Percentiles rank a stretch among this genome's conserved stretches.
Evolutionary conservation across 1,140 invertebrate genomes (phyloP).

Genomic region (Drosophila erecta): DNA sequence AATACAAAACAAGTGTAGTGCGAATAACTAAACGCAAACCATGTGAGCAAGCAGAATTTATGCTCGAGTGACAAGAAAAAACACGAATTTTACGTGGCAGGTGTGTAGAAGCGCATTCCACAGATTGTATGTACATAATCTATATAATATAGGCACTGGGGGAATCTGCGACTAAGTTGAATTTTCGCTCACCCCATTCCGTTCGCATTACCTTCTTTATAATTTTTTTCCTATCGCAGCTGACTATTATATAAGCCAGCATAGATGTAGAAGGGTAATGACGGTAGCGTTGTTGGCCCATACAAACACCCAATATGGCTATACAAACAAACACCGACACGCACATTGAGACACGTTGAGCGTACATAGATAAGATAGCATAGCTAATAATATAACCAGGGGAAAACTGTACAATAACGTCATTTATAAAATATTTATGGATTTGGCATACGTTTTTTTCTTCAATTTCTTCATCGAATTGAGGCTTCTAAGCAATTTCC

Average conservation of each 20-base stretch:
- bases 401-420: slow-evolving; percentile 69
- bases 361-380: slow-evolving; percentile 78
- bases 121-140: slow-evolving; percentile 61
- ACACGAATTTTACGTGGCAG: slow-evolving; percentile 74
- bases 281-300: slow-evolving; percentile 50
- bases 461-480: not conserved
- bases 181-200: slow-evolving; percentile 3
- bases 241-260: slow-evolving; percentile 69
- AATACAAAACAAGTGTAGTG: slow-evolving; percentile 20
- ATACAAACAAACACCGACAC: slow-evolving; percentile 51
- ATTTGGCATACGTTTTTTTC: slow-evolving; percentile 17
- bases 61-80: slow-evolving; percentile 39
- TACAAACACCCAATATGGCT: slow-evolving; percentile 57
- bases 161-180: slow-evolving; percentile 27
- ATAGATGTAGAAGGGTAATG: slow-evolving; percentile 55
- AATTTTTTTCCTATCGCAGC: slow-evolving; percentile 8
- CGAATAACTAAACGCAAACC: slow-evolving; percentile 17
- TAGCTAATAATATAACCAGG: slow-evolving; percentile 79
- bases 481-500: slow-evolving; percentile 32
- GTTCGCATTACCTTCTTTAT: not conserved
- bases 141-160: slow-evolving; percentile 35
- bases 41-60: slow-evolving; percentile 31
- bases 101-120: slow-evolving; percentile 72
- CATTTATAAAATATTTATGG: slow-evolving; percentile 66
- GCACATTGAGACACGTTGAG: slow-evolving; percentile 23